Evolutionary conservation across 2,113 vertebrate genomes (phyloP), one percentile per base, ranked within the genome.

Genomic region (Perca fluviatilis): DNA sequence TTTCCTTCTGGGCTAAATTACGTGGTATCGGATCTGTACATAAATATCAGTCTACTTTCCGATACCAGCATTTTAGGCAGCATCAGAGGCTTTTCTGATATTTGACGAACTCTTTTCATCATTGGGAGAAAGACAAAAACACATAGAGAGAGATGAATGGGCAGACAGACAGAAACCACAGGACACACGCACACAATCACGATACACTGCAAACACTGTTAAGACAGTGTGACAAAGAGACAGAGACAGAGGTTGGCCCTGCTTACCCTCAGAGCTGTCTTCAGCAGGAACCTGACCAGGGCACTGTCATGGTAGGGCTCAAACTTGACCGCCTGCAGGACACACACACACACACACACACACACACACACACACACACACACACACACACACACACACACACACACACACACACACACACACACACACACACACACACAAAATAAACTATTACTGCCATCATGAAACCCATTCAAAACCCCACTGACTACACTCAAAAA

Each of bases 221-320:
- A 15, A 21, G 33, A 66, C 50, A 54, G 30, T 53, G 36, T 21
- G 50, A 54, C 36, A 62, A 40, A 43, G 40, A 43, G 10, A 64
- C 4, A 56, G 16, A 79, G 9, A 57, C 18, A 72, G 36, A 54
- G 58, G 27, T 70, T 72, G 5, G 5, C 79, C 3, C 21, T 90
- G 93, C 96, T 97, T 94, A 99, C 98, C 91, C 96, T 96, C 77
- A 99, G 96, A 49, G 96, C 97, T 74, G 97, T 96, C 90, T 98
- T 98, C 72, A 99, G 95, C 66, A 99, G 95, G 88, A 99, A 99
- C 90, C 98, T 95, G 88, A 97, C 97, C 66, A 99, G 95, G 12
- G 98, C 96, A 0, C 98, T 98, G 95, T 99, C 98, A 74, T 99
- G 99, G 88, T 99, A 99, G 0, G 99, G 99, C 90, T 99, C 99